These are phyloP conservation scores for Samia ricini DNA, from an alignment of 1,140 invertebrate species.

Conservation along the genomic window DNA sequence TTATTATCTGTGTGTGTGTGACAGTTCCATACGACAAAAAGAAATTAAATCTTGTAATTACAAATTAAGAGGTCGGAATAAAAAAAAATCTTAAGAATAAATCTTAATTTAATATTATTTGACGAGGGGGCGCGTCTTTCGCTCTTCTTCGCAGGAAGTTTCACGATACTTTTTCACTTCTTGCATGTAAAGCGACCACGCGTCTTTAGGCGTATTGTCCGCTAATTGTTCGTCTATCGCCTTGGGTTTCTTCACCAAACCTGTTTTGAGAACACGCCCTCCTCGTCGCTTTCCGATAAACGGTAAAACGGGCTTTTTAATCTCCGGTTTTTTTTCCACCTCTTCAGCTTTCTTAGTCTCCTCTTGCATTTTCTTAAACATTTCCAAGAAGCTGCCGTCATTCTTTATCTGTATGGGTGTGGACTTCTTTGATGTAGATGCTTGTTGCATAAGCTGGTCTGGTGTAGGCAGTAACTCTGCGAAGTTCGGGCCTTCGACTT, in stretches of 20 bases:
- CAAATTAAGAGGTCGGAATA: conserved; percentile 41
- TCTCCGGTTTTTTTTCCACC: conserved; percentile 48
- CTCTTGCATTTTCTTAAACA: conserved; percentile 94
- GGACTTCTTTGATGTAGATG: conserved; percentile 51
- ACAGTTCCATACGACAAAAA: conserved; percentile 17
- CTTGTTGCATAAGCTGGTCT: conserved; percentile 36
- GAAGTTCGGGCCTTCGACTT: conserved; percentile 68
- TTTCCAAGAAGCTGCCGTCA: conserved; percentile 92
- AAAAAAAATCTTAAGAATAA: conserved; percentile 36
- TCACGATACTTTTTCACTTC: conserved; percentile 96
- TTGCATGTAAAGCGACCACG: conserved; percentile 94
- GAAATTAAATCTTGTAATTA: conserved; percentile 34
- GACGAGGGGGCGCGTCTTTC: conserved; percentile 93
- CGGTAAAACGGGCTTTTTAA: conserved; percentile 79
- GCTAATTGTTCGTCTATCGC: conserved; percentile 80
- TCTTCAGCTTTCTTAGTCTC: conserved; percentile 64
- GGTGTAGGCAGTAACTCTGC: conserved; percentile 55
- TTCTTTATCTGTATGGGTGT: conserved; percentile 78
- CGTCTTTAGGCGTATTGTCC: conserved; percentile 87
- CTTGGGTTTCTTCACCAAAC: conserved; percentile 91
- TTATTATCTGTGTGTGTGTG: neutral
- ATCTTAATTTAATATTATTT: conserved; percentile 80
- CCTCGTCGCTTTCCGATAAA: conserved; percentile 90
- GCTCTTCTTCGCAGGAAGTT: conserved; percentile 93
- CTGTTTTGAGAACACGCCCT: conserved; percentile 91